Evolutionary conservation across 2,797 vertebrate genomes (phyloP), one percentile per base, ranked within the genome.

Genomic region (Gymnoscopelus microlampas): DNA sequence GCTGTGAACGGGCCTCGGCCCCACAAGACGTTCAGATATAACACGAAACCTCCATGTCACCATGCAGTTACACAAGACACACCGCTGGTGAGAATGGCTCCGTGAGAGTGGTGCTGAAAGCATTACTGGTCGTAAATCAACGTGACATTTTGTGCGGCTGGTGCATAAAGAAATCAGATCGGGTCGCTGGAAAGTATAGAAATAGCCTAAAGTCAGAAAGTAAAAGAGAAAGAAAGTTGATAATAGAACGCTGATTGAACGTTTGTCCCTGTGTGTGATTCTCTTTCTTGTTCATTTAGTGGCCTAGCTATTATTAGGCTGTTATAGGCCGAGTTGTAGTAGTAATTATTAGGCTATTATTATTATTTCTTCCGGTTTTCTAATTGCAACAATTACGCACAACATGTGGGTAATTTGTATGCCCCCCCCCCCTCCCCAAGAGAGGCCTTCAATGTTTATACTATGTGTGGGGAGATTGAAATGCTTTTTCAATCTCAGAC

Each of bases 1-100:
- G 85, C 87, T 91, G 87, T 75, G 76, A 74, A 81, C 75, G 15
- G 66, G 85, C 75, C 66, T 4, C 74, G 79, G 84, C 85, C 90
- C 69, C 88, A 85, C 82, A 87, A 82, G 84, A 76, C 50, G 81
- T 23, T 70, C 55, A 24, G 53, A 5, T 59, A 5, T 59, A 73
- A 72, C 54, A 51, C 12, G 12, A 51, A 13, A n/a, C 50, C 12
- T 13, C 10, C 9, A 19, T 48, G 35, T 47, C 53, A 13, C 13
- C 15, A 66, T 39, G 44, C 53, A 23, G 47, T 8, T 47, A 35
- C 19, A 48, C 44, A 2, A 44, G 39, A 6, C n/a, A 66, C 24
- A 47, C 35, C 35, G n/a, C 8, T 4, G 6, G 14, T 12, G 44
- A 23, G 54, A 4, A 11, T 14, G 50, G 50, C 39, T 15, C 50